These are phyloP conservation scores for Harpalus rufipes DNA, from an alignment of 2,888 invertebrate species.

Conservation along the genomic window DNA sequence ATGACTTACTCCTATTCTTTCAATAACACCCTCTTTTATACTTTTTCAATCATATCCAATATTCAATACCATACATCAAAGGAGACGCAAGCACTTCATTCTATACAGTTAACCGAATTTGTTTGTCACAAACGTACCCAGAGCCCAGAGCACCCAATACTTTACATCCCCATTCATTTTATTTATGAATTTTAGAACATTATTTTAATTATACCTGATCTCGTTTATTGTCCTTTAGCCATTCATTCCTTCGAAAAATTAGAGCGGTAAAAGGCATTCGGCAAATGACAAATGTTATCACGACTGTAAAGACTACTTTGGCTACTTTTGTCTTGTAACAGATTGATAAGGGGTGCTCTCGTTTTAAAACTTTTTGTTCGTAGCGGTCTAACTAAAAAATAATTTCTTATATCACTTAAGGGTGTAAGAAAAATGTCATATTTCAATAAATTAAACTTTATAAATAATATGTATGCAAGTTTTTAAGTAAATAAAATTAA, in stretches of 20 bases:
- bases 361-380: conserved; percentile 81
- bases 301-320: conserved; percentile 84
- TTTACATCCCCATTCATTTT: too few species aligned
- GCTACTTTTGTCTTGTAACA: conserved; percentile 85
- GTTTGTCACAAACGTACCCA: too few species aligned
- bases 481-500: background rate
- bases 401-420: background rate
- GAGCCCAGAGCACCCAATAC: too few species aligned
- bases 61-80: too few species aligned
- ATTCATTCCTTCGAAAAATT: conserved; percentile 82
- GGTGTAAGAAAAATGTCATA: background rate
- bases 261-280: conserved; percentile 87
- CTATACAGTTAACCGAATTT: too few species aligned
- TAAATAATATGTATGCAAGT: too few species aligned
- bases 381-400: conserved; percentile 81
- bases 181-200: background rate
- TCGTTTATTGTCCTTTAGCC: conserved; percentile 74
- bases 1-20: too few species aligned
- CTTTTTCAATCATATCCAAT: too few species aligned
- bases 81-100: too few species aligned
- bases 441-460: too few species aligned
- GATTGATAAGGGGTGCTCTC: conserved; percentile 82
- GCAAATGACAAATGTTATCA: conserved; percentile 83
- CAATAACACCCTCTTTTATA: too few species aligned
- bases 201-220: conserved; percentile 71